A percentile compares a stretch with the other conserved stretches of the same genome.
These are phyloP conservation scores for Tarsius wallacei DNA, from an alignment of 2,797 vertebrate genomes.

Conservation along the genomic window DNA sequence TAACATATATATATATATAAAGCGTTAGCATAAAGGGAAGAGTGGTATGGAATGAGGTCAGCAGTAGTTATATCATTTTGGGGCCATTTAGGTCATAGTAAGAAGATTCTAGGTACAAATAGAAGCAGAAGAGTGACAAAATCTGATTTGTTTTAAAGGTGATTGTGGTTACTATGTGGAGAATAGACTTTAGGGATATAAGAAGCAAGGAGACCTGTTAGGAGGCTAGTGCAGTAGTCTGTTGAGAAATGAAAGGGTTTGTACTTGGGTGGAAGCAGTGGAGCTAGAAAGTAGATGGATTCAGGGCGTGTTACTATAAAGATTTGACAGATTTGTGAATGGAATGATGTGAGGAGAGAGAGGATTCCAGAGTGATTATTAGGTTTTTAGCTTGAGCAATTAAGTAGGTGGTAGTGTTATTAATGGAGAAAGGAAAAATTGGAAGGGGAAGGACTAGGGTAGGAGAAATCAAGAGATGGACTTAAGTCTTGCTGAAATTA, in stretches of 20 bases:
- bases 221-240: neutral
- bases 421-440: slow-evolving; percentile 2
- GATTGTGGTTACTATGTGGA: neutral
- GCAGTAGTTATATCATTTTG: neutral
- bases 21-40: neutral
- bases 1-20: too few species aligned
- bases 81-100: neutral
- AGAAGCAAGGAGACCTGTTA: neutral
- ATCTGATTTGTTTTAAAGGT: slow-evolving; percentile 20
- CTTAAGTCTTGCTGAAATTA: slow-evolving; percentile 7
- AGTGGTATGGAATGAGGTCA: neutral
- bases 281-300: neutral
- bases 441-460: neutral
- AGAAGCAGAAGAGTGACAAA: neutral
- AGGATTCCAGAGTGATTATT: neutral
- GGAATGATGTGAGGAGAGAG: neutral
- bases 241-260: neutral
- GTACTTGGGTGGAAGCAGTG: neutral
- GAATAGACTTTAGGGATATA: neutral
- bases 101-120: neutral
- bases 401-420: neutral
- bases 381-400: slow-evolving; percentile 25
- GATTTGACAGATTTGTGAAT: neutral
- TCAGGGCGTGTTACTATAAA: neutral
- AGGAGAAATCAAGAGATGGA: neutral